Evolutionary conservation across 2,113 vertebrate species (phyloP), one percentile per base, ranked within the genome.

Genomic region (Trachemys scripta): DNA sequence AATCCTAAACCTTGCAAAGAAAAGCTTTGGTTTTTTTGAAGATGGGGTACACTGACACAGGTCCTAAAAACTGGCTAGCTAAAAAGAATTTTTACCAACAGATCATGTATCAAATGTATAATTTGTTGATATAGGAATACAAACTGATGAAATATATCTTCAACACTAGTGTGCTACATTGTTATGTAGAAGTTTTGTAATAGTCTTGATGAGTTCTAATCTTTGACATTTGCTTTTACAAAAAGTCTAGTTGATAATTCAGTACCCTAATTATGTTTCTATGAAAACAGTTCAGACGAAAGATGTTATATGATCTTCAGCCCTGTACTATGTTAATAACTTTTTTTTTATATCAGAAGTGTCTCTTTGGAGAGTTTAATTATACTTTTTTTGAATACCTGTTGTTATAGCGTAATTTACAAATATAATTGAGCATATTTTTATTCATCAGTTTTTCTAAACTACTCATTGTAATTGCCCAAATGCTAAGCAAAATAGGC

Each of bases 191-290:
- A 90, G 84, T 82, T 94, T 96, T 80, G 88, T 95, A 96, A 95
- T 96, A 90, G 84, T 88, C 84, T 94, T 95, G 78, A 87, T 90
- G 89, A 95, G 59, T 90, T 1, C 19, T 95, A 94, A 94, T 97
- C 93, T 90, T 87, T 96, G 85, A 94, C 87, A 90, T 94, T 96
- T 90, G 38, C 83, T 95, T 94, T 95, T 62, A 93, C 84, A 95
- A 93, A 90, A 80, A 86, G 79, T 83, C 85, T 93, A 78, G 56
- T 25, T 86, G 92, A 94, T 94, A 96, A 92, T 90, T 90, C 83
- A 95, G 82, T 96, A 86, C 84, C 29, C 89, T 95, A 91, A 97
- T 96, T 90, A 91, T 50, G 65, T 90, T 96, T 92, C 95, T 91
- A 51, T 94, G 69, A 91, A 89, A 93, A 82, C 83, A 93, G 51